These are phyloP conservation scores for Solenopsis invicta DNA, from an alignment of 1,140 invertebrate species.

Conservation along the genomic window DNA sequence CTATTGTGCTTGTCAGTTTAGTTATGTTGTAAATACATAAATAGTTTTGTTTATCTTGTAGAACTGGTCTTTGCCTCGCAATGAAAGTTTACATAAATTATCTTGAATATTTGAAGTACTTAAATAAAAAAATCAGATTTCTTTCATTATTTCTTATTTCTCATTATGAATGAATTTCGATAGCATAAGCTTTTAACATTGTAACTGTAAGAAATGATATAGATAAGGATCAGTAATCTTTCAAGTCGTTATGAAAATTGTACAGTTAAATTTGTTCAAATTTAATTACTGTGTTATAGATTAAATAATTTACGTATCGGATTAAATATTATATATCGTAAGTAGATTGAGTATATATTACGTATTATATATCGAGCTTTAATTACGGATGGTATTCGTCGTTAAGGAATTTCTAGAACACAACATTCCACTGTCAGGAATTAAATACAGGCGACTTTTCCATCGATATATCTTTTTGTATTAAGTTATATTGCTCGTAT, in stretches of 20 bases:
- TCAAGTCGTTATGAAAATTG: background rate
- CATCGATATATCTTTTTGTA: constrained; percentile 17
- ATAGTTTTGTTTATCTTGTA: too few species aligned
- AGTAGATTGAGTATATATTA: background rate
- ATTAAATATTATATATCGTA: background rate
- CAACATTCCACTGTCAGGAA: background rate
- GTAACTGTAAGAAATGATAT: background rate
- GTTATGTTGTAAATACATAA: too few species aligned
- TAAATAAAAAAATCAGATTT: too few species aligned
- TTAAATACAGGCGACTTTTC: constrained; percentile 11
- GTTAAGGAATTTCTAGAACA: constrained; percentile 1
- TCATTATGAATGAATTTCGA: background rate
- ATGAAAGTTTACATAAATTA: too few species aligned
- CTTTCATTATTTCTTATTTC: too few species aligned
- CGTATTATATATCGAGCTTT: background rate
- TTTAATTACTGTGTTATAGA: background rate
- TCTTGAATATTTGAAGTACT: too few species aligned
- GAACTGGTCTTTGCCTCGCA: too few species aligned
- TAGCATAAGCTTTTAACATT: background rate
- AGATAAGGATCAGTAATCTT: background rate
- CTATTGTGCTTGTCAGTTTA: too few species aligned
- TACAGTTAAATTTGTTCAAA: background rate
- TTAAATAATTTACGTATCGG: background rate
- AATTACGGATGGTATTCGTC: constrained; percentile 46
- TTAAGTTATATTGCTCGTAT: background rate